These are phyloP conservation scores for Chelonus insularis DNA, from an alignment of 1,140 invertebrate species.

Conservation along the genomic window DNA sequence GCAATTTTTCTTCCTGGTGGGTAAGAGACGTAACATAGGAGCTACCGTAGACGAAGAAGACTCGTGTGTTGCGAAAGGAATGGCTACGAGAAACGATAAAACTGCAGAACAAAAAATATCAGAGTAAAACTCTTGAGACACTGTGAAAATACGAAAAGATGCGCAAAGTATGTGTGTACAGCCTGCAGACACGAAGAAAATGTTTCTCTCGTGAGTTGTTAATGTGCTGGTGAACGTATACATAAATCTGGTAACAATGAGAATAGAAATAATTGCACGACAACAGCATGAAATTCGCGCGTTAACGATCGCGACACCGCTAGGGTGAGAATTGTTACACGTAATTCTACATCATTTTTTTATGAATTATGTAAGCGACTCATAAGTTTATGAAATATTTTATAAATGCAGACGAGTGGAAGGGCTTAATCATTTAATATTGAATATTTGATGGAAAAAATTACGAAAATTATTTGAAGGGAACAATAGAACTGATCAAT, in stretches of 20 bases:
- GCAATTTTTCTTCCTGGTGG: not conserved
- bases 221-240: not conserved
- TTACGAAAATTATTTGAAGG: too few relatives aligned
- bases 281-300: conserved; percentile 4
- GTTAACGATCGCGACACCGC: conserved; percentile 4
- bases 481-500: too few relatives aligned
- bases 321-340: conserved; percentile 6
- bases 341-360: not conserved
- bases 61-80: not conserved
- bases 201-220: conserved; percentile 5
- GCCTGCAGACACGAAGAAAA: conserved; percentile 17
- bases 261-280: conserved; percentile 17
- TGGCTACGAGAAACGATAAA: conserved; percentile 3
- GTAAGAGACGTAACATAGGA: not conserved
- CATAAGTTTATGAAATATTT: too few relatives aligned
- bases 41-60: not conserved
- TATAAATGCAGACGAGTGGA: too few relatives aligned
- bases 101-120: not conserved
- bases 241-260: conserved; percentile 19
- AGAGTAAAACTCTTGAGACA: conserved; percentile 15
- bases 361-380: not conserved
- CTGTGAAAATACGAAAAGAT: conserved; percentile 12
- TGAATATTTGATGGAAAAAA: too few relatives aligned
- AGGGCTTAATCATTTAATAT: too few relatives aligned
- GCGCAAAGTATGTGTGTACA: conserved; percentile 9